These are phyloP conservation scores for Rhynchonycteris naso DNA, from an alignment of 2,797 vertebrate species.

Conservation along the genomic window DNA sequence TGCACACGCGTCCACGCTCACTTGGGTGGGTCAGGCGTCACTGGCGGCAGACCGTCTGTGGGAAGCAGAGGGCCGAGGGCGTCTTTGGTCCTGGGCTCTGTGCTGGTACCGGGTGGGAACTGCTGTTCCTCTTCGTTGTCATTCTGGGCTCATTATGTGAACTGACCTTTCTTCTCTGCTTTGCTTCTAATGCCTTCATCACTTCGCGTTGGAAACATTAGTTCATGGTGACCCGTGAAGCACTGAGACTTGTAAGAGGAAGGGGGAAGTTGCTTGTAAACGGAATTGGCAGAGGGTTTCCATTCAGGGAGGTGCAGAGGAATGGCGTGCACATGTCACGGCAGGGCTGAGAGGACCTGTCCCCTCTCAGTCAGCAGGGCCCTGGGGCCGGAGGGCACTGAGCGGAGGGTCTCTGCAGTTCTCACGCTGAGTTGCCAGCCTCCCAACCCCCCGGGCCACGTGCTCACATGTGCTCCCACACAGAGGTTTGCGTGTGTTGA, in stretches of 20 bases:
- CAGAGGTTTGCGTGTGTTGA: rapidly evolving
- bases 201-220: neutral
- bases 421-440: too few species aligned
- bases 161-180: neutral
- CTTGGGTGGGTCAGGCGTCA: too few species aligned
- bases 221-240: neutral
- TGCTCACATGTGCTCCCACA: rapidly evolving
- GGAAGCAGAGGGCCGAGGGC: too few species aligned
- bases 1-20: too few species aligned
- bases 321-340: rapidly evolving
- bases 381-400: neutral
- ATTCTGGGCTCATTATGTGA: neutral
- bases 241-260: neutral
- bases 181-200: neutral
- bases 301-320: neutral
- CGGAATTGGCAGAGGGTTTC: neutral
- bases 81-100: too few species aligned
- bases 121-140: neutral
- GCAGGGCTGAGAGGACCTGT: too few species aligned
- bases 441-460: rapidly evolving
- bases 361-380: neutral
- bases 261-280: too few species aligned
- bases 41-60: too few species aligned
- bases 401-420: rapidly evolving
- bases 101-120: neutral